These are phyloP conservation scores for Leptinotarsa haldemani DNA, from an alignment of 2,888 invertebrate genomes.

Conservation along the genomic window DNA sequence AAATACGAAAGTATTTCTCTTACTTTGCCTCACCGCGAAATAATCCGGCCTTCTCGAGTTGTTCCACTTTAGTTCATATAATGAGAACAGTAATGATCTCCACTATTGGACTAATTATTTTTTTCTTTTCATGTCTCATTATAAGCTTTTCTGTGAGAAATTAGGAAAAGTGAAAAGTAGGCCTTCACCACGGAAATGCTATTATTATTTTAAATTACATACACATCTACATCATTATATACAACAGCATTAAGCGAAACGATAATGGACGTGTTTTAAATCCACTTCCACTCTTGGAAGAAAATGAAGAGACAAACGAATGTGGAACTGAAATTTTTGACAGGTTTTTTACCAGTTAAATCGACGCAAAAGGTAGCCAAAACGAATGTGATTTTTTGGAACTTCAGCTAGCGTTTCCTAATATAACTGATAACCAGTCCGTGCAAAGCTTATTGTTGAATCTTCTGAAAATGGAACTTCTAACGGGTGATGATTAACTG, in stretches of 20 bases:
- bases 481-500: too few relatives aligned
- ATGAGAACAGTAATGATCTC: slow-evolving; percentile 10
- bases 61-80: not conserved
- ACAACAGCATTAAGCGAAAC: not conserved
- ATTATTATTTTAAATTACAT: slow-evolving; percentile 15
- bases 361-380: too few relatives aligned
- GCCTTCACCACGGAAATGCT: not conserved
- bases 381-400: too few relatives aligned
- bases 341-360: too few relatives aligned
- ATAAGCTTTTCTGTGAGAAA: not conserved
- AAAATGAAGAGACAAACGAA: not conserved
- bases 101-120: not conserved
- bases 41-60: not conserved
- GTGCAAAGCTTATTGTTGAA: too few relatives aligned
- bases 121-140: slow-evolving; percentile 15
- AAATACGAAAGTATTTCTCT: not conserved
- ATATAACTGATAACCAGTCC: too few relatives aligned
- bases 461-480: too few relatives aligned
- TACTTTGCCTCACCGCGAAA: not conserved
- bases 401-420: too few relatives aligned
- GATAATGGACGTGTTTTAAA: not conserved
- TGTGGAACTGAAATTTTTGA: too few relatives aligned
- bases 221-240: slow-evolving; percentile 13
- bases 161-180: not conserved
- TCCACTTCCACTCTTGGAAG: not conserved